Base-by-base conservation (phyloP, 2,113 vertebrate genomes). In the Oryzias celebensis region DNA sequence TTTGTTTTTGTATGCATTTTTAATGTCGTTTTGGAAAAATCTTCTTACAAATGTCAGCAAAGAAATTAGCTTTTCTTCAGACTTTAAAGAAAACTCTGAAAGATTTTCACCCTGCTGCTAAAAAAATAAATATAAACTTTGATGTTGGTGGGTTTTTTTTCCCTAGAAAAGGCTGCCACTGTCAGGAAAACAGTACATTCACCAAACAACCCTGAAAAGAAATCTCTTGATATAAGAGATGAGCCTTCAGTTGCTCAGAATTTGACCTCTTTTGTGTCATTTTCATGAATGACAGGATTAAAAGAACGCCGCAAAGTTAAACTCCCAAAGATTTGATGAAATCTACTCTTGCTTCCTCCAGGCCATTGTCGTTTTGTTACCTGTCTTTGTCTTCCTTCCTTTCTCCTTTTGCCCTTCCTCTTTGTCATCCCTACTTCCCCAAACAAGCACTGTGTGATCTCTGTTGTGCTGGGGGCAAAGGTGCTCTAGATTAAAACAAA, bases 401-500 rank as follows among this genome's bases (percentile, higher is more conserved):
- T 14, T 36, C 22, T 64, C 71, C 49, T 55, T 67, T 57, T 67
- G 45, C 44, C 47, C 64, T 31, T 62, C 58, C 56, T 64, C 14
- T 54, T 57, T 59, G 78, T 75, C 58, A 85, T 86, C 68, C 86
- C 81, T 88, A 78, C 71, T 73, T 82, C 52, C 52, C 49, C 59
- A 71, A 79, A 73, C 23, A 20, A 31, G 64, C 78, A 55, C 71
- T 74, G 46, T 13, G 54, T 75, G 68, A 75, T 80, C 71, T 68
- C 82, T 68, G 82, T 54, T 85, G 73, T 24, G 90, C 91, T 91
- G 63, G 90, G 85, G 92, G 90, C 89, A 87, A 91, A 91, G 88
- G 90, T 91, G 87, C 71, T 87, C 82, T 84, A 82, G 86, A 91
- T 91, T 90, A 86, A 90, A 90, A 85, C 80, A 83, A 82, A 81